These are phyloP conservation scores for Leuctra nigra DNA, from an alignment of 2,888 invertebrate genomes.

Conservation along the genomic window DNA sequence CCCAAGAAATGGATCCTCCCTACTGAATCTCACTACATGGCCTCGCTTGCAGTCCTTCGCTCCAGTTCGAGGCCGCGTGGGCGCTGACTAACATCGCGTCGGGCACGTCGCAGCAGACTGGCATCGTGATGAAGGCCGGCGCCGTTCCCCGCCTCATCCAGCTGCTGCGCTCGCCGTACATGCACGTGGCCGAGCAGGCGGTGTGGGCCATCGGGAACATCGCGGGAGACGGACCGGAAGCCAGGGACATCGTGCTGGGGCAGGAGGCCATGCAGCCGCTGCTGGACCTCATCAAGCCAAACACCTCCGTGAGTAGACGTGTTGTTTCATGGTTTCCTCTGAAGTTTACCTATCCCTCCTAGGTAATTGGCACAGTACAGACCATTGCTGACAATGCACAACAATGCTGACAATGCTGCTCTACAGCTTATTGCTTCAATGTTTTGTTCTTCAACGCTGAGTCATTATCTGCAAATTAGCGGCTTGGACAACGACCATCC, in stretches of 20 bases:
- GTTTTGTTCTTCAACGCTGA: too few relatives aligned
- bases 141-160: slow-evolving; percentile 76
- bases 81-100: slow-evolving; percentile 96
- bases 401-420: too few relatives aligned
- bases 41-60: slow-evolving; percentile 49
- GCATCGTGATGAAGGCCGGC: slow-evolving; percentile 76
- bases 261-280: slow-evolving; percentile 66
- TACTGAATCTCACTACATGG: background rate
- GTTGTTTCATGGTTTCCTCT: too few relatives aligned
- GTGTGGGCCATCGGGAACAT: slow-evolving; percentile 98
- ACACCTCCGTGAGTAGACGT: slow-evolving; percentile 48
- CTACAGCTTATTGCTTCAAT: too few relatives aligned
- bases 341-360: too few relatives aligned
- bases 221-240: slow-evolving; percentile 77
- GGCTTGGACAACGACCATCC: background rate
- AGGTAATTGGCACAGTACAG: too few relatives aligned
- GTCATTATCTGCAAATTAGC: background rate
- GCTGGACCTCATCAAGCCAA: slow-evolving; percentile 56
- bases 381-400: too few relatives aligned
- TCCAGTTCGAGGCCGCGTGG: slow-evolving; percentile 97
- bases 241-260: slow-evolving; percentile 74
- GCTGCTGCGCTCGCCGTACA: slow-evolving; percentile 59
- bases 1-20: background rate
- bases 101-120: slow-evolving; percentile 86
- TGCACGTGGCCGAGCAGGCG: slow-evolving; percentile 81